Evolutionary conservation across 1,140 invertebrate genomes (phyloP).

Genomic region (Drosophila murphyi): DNA sequence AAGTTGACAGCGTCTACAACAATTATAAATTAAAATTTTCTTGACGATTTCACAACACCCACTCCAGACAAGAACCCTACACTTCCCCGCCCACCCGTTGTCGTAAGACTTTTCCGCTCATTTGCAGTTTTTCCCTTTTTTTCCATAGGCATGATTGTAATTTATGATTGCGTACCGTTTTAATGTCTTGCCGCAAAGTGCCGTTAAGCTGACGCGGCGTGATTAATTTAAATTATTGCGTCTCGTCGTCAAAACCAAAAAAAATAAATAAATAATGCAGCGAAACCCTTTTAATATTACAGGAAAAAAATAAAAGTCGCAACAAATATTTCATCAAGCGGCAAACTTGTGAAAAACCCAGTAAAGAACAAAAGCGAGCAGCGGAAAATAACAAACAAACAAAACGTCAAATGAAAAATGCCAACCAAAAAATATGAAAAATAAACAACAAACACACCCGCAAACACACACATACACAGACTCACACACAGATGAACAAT

Average conservation of each 20-base stretch:
- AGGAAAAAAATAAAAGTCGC: slow-evolving; percentile 20
- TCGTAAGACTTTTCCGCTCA: neutral
- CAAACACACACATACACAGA: neutral
- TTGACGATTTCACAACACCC: slow-evolving; percentile 24
- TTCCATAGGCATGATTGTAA: slow-evolving; percentile 20
- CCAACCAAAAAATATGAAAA: slow-evolving; percentile 31
- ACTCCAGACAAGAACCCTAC: neutral
- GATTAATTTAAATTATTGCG: slow-evolving; percentile 64
- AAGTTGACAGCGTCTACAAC: slow-evolving; percentile 3
- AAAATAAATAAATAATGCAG: neutral
- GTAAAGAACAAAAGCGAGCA: slow-evolving; percentile 9
- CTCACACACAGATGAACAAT: neutral
- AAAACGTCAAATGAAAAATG: slow-evolving; percentile 69
- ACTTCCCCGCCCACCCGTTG: neutral
- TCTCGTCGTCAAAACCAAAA: slow-evolving; percentile 7
- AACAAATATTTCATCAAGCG: slow-evolving; percentile 32
- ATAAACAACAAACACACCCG: slow-evolving; percentile 26
- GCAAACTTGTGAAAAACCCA: slow-evolving; percentile 58
- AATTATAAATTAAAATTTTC: slow-evolving; percentile 47
- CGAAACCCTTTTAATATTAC: slow-evolving; percentile 16
- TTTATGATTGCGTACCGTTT: slow-evolving; percentile 42
- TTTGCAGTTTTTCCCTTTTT: neutral
- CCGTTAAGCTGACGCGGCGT: slow-evolving; percentile 33
- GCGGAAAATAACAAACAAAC: slow-evolving; percentile 51
- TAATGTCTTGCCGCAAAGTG: slow-evolving; percentile 26